These are phyloP conservation scores for Lophius americanus DNA, from an alignment of 2,797 vertebrate genomes.

Conservation along the genomic window DNA sequence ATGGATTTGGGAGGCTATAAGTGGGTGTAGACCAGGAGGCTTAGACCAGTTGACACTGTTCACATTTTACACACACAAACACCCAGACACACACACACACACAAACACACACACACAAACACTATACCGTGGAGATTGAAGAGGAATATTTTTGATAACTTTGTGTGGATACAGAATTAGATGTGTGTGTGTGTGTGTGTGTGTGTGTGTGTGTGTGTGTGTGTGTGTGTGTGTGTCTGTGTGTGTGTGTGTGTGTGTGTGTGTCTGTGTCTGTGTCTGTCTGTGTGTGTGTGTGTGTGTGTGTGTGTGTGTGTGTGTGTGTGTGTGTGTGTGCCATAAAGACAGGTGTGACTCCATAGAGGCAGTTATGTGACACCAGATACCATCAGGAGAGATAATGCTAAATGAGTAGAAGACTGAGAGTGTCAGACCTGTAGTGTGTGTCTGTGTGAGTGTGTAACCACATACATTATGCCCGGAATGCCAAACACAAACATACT, in stretches of 20 bases:
- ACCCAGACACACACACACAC: constrained; percentile 12
- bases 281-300: constrained; percentile 22
- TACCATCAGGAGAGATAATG: constrained; percentile 44
- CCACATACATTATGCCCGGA: constrained; percentile 1
- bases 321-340: constrained; percentile 14
- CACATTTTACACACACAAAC: constrained; percentile 41
- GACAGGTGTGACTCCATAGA: constrained; percentile 70
- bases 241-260: constrained; percentile 13
- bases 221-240: constrained; percentile 12
- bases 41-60: constrained; percentile 74
- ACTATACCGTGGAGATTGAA: neutral
- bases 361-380: constrained; percentile 70
- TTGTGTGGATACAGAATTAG: constrained; percentile 5
- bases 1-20: constrained; percentile 70
- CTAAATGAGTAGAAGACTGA: constrained; percentile 40
- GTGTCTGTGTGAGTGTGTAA: constrained; percentile 4
- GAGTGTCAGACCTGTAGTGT: constrained; percentile 21
- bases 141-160: constrained; percentile 65
- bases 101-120: constrained; percentile 3
- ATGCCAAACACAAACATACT: constrained; percentile 11
- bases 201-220: constrained; percentile 16
- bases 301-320: constrained; percentile 19
- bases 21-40: constrained; percentile 60
- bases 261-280: neutral
- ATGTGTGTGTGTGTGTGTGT: constrained; percentile 8